Base-by-base conservation (phyloP, 2,797 vertebrate genomes). In the Pachyuromys duprasi region DNA sequence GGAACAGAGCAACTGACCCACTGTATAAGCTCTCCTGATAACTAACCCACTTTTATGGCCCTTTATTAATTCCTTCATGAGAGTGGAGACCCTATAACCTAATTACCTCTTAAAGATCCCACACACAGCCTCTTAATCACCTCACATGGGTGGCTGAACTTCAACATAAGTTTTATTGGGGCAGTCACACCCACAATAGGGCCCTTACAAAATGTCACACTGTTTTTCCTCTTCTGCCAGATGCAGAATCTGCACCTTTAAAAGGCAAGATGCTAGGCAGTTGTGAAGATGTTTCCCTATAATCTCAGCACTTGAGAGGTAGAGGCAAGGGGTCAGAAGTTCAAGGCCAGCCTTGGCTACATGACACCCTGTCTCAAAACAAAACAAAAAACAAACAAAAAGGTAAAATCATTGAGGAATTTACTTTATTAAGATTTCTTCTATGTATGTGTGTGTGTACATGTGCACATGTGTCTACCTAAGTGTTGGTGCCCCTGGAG, bases 61-160 rank as follows among this genome's bases (percentile, higher is more conserved):
- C 82, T 69, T 76, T 69, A 72, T 72, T 49, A 69, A 92, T 79
- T 39, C 74, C 14, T 69, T 60, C 63, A 14, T 28, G 63, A 70
- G 9, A 42, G 36, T n/a, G 36, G 74, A 79, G 36, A 39, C 72
- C 72, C 82, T 84, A n/a, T 60, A 65, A 69, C 83, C 74, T 87
- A 87, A 60, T 86, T 79, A 57, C 63, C 36, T 86, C 72, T 84
- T 65, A 93, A 75, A 76, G n/a, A 24, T 76, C n/a, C 81, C 55
- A 57, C n/a, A 3, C 55, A 57, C n/a, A 3, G 42, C 18, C 45
- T 75, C 24, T 76, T 49, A 76, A 7, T 42, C 62, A 62, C 28
- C 26, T 84, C 70, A 39, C 33, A 33, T 42, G 42, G 49, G 69
- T 53, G 74, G n/a, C 55, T 57, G n/a, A 45, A 86, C 53, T 28